These are phyloP conservation scores for Burhinus oedicnemus DNA, from an alignment of 2,113 vertebrate genomes.

Conservation along the genomic window DNA sequence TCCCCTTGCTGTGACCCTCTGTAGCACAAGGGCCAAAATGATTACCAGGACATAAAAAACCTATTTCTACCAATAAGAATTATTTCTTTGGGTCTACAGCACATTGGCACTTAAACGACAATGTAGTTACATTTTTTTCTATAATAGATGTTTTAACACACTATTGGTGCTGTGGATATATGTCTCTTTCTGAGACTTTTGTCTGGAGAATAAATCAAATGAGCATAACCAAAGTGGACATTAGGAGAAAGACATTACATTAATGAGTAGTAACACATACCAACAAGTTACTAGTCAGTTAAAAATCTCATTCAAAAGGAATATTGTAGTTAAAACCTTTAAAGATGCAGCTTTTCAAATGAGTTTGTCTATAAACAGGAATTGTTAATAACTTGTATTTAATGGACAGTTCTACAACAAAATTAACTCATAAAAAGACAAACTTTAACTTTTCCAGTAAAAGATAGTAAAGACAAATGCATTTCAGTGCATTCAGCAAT, in stretches of 20 bases:
- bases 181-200: constrained; percentile 31
- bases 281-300: constrained; percentile 54
- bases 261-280: neutral
- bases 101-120: constrained; percentile 15
- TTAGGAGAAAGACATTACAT: constrained; percentile 37
- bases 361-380: constrained; percentile 39
- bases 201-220: constrained; percentile 58
- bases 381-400: constrained; percentile 54
- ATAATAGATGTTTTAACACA: constrained; percentile 22
- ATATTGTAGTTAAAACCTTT: constrained; percentile 38
- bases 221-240: constrained; percentile 40
- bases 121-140: constrained; percentile 18
- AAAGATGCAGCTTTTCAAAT: constrained; percentile 39
- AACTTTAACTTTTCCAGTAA: constrained; percentile 28
- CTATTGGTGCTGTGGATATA: neutral
- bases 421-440: constrained; percentile 52
- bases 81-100: constrained; percentile 22
- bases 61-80: constrained; percentile 41
- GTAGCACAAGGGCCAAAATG: neutral
- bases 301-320: constrained; percentile 44
- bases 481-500: neutral
- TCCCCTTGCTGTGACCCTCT: neutral
- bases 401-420: constrained; percentile 32
- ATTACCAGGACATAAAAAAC: constrained; percentile 7
- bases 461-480: constrained; percentile 6